Evolutionary conservation across 1,140 invertebrate species (phyloP), one percentile per base, ranked within the genome.

Genomic region (Artemia franciscana): DNA sequence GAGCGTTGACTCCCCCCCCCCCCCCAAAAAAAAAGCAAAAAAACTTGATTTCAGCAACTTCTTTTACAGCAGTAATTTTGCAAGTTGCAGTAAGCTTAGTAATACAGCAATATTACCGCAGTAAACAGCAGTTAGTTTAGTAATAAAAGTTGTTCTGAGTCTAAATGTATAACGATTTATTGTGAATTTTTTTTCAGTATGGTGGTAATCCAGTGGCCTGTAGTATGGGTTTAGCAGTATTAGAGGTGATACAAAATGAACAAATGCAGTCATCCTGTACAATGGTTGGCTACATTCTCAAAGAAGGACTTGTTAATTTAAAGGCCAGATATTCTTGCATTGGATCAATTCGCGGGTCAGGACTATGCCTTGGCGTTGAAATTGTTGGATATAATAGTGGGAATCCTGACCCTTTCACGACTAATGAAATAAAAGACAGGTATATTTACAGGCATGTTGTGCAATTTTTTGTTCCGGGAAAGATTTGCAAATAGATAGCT

Each of bases 201-300:
- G 91, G 90, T 5, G 94, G 94, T 5, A 96, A 95, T 76, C 89
- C 94, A 0, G 67, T 98, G 65, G 85, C 89, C 3, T 89, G 82
- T 68, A 80, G 85, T 26, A 84, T 88, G 9, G 94, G 91, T 18
- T 80, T 84, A 57, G 80, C 90, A n/a, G 92, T 96, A 30, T 74
- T 98, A 56, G 84, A 97, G 68, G 91, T 89, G 75, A 74, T 70
- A 21, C 56, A 64, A 58, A 69, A 66, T 62, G 68, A 70, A 51
- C 67, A 70, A 58, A 62, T 71, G 21, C 64, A 67, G 60, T 64
- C 65, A n/a, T 66, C 68, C 62, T 68, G 69, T 9, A 68, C 65
- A 57, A 66, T 64, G 57, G 70, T 71, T 7, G 69, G 70, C 7
- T 63, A 63, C 26, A 65, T 67, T 27, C 63, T 70, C 2, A 59